A percentile compares a stretch with the other conserved stretches of the same genome.
Evolutionary conservation across 2,888 invertebrate genomes (phyloP).

Genomic region (Tridacna crocea): DNA sequence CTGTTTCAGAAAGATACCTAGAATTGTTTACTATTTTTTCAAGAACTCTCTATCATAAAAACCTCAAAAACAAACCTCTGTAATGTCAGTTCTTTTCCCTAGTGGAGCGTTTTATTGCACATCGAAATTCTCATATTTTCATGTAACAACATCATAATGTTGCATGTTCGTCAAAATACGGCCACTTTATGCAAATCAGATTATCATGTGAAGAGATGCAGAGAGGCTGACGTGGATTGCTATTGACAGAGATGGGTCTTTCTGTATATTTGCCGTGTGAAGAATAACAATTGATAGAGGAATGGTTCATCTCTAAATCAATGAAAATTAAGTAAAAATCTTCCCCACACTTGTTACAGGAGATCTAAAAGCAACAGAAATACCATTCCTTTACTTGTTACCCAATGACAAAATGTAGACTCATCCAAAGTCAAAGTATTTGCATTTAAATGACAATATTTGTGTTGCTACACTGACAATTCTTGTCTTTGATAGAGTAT

Average conservation of each 20-base stretch:
- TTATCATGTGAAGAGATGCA: constrained; percentile 51
- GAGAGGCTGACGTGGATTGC: constrained; percentile 44
- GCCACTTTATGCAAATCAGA: constrained; percentile 57
- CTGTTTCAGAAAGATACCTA: no score
- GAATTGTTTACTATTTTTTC: no score
- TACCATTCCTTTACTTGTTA: no score
- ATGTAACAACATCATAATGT: constrained; percentile 39
- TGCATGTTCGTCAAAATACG: constrained; percentile 51
- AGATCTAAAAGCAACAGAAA: background rate
- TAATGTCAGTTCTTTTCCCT: constrained; percentile 12
- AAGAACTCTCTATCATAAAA: no score
- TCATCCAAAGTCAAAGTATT: no score
- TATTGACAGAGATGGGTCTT: constrained; percentile 50
- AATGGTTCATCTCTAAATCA: constrained; percentile 43
- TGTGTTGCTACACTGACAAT: no score
- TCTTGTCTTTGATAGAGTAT: no score
- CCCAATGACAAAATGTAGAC: no score
- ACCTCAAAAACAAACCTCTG: no score
- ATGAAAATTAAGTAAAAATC: constrained; percentile 53
- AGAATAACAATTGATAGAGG: constrained; percentile 52
- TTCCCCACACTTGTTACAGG: constrained; percentile 23
- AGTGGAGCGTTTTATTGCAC: constrained; percentile 25
- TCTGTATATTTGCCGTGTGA: constrained; percentile 32
- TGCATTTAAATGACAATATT: no score
- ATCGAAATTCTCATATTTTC: constrained; percentile 25